These are phyloP conservation scores for Pollenia griseotomentosa DNA, from an alignment of 2,888 invertebrate species.

Conservation along the genomic window DNA sequence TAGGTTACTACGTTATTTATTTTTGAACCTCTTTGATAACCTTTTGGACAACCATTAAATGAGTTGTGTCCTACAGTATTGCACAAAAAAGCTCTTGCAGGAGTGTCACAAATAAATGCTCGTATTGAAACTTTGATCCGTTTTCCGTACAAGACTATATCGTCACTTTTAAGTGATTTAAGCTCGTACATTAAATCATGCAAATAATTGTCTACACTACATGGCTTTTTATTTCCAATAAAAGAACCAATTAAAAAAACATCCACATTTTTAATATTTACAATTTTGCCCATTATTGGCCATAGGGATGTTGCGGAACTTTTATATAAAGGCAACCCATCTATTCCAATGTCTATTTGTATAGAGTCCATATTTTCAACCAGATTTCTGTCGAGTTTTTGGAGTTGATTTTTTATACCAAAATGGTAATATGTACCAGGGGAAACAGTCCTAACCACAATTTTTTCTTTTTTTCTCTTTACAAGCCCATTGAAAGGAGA, in stretches of 20 bases:
- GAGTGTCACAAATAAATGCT: slow-evolving; percentile 44
- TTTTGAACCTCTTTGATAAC: not conserved
- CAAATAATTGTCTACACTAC: slow-evolving; percentile 7
- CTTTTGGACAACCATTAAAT: slow-evolving; percentile 21
- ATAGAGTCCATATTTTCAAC: not conserved
- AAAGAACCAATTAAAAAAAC: slow-evolving; percentile 29
- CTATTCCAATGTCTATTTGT: slow-evolving; percentile 28
- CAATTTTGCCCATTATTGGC: slow-evolving; percentile 27
- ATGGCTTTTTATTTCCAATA: slow-evolving; percentile 7
- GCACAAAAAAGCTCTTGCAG: slow-evolving; percentile 26
- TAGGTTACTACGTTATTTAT: not conserved
- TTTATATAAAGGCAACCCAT: slow-evolving; percentile 40
- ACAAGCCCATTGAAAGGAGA: no score
- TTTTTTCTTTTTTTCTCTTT: not conserved
- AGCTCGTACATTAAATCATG: slow-evolving; percentile 26
- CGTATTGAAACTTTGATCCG: slow-evolving; percentile 5
- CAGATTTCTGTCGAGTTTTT: not conserved
- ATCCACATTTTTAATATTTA: slow-evolving; percentile 1
- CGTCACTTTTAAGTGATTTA: slow-evolving; percentile 1
- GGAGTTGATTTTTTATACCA: slow-evolving; percentile 6
- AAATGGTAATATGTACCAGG: slow-evolving; percentile 29
- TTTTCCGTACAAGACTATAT: not conserved
- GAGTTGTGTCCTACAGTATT: slow-evolving; percentile 30
- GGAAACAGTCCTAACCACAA: slow-evolving; percentile 15
- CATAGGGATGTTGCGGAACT: slow-evolving; percentile 13